phyloP scores from a whole-genome alignment of 2,888 invertebrate genomes.

The Anticlea derivata region DNA sequence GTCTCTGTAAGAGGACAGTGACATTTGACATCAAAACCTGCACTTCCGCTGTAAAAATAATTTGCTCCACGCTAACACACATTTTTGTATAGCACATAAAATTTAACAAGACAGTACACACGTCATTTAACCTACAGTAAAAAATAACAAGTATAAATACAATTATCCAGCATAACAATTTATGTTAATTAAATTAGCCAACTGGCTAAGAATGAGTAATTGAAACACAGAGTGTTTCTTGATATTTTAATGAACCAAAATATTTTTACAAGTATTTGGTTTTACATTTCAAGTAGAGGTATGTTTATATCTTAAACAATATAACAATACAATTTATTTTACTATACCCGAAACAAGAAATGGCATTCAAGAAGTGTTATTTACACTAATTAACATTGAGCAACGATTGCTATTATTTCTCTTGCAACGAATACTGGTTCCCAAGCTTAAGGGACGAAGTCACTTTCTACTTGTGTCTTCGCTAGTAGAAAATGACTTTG shows the following conservation, averaged over 20 bases:
- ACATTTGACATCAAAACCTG: slow-evolving; percentile 31
- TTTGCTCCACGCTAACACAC: slow-evolving; percentile 37
- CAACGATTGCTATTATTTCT: too few relatives aligned
- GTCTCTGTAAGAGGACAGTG: too few relatives aligned
- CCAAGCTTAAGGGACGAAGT: too few relatives aligned
- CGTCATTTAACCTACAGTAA: slow-evolving; percentile 66
- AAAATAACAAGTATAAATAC: slow-evolving; percentile 62
- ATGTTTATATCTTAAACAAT: too few relatives aligned
- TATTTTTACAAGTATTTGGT: slow-evolving; percentile 6
- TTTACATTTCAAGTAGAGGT: slow-evolving; percentile 1
- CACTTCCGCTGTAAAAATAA: slow-evolving; percentile 43
- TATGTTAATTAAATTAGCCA: slow-evolving; percentile 63
- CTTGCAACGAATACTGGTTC: too few relatives aligned
- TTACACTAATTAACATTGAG: too few relatives aligned
- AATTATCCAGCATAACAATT: slow-evolving; percentile 62
- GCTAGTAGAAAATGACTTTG: too few relatives aligned
- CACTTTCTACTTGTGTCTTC: too few relatives aligned
- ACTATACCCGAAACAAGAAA: background rate
- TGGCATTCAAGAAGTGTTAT: background rate
- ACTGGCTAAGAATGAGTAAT: slow-evolving; percentile 47
- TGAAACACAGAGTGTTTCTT: slow-evolving; percentile 42
- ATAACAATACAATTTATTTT: too few relatives aligned
- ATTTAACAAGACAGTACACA: slow-evolving; percentile 61
- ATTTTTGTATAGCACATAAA: slow-evolving; percentile 57
- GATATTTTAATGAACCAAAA: slow-evolving; percentile 16